Base-by-base conservation (phyloP, 2,888 invertebrate species). In the Metalampra italica region DNA sequence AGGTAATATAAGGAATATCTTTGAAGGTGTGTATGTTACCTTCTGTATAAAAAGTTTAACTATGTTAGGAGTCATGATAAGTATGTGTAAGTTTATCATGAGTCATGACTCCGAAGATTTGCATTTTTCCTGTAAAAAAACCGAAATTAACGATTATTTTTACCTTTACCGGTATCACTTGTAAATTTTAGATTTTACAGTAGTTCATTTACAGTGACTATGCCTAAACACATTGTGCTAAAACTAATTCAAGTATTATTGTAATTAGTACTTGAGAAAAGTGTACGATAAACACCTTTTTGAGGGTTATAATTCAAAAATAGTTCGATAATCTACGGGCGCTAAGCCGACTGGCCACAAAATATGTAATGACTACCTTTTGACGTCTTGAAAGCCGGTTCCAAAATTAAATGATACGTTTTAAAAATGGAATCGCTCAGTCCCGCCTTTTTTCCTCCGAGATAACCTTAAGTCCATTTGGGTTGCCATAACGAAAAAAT, bases 381-480 rank as follows among this genome's bases (percentile, higher is more conserved):
- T 87, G 88, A 87, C 88, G 85, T 84, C 82, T 86, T 79, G 84
- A 85, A 75, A 86, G 88, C 88, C 84, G 83, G 89, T 87, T 89
- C 79, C 82, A 78, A 88, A 87, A 86, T 88, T 87, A 88, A 89
- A 89, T 89, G 84, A 89, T 88, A 88, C 85, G 85, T 89, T 89
- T 88, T 82, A 85, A 88, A 88, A 89, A 87, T 88, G 89, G 86
- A 88, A 89, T 88, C 86, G 86, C 82, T 84, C 80, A 62, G 84
- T 75, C 86, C 88, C 88, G 88, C 88, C 88, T 85, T 85, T 85
- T 86, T 86, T 82, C 79, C 82, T 75, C 67, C 74, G 83, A 87
- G 88, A 89, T 89, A 88, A 86, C 86, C 86, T 87, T 87, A 80
- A 82, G 83, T 80, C 85, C 84, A 78, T 83, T 85, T 80, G 84